Percentiles rank a stretch among this genome's conserved stretches.
These are phyloP conservation scores for Brachionus angularis DNA, from an alignment of 1,140 invertebrate genomes.

Conservation along the genomic window DNA sequence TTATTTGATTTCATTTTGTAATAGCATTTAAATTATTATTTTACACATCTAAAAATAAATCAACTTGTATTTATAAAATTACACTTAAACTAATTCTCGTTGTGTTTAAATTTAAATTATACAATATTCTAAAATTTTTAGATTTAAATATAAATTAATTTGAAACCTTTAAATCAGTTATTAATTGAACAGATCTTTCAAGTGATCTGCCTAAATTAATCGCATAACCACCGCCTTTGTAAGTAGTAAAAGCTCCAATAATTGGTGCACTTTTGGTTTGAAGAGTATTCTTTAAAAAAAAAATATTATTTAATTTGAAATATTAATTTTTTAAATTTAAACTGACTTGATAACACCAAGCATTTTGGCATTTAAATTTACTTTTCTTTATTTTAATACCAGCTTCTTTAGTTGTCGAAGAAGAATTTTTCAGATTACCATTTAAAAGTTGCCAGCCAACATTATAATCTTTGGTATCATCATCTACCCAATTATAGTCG, in stretches of 20 bases:
- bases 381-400: conserved; percentile 6
- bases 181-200: conserved; percentile 11
- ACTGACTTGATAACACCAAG: conserved; percentile 39
- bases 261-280: conserved; percentile 39
- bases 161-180: conserved; percentile 44
- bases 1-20: too few relatives aligned
- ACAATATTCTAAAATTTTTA: too few relatives aligned
- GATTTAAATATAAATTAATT: not conserved
- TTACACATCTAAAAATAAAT: too few relatives aligned
- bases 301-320: not conserved
- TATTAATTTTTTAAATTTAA: conserved; percentile 47
- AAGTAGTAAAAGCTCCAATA: conserved; percentile 44
- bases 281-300: not conserved
- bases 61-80: too few relatives aligned
- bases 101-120: too few relatives aligned
- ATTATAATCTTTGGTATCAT: conserved; percentile 54
- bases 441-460: conserved; percentile 49
- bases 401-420: conserved; percentile 21
- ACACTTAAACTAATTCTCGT: too few relatives aligned
- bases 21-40: too few relatives aligned
- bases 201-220: conserved; percentile 45
- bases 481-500: conserved; percentile 55
- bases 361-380: conserved; percentile 37
- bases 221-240: conserved; percentile 54
- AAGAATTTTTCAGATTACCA: not conserved